Base-by-base conservation (phyloP, 2,888 invertebrate species). In the Netelia fuscicornis region DNA sequence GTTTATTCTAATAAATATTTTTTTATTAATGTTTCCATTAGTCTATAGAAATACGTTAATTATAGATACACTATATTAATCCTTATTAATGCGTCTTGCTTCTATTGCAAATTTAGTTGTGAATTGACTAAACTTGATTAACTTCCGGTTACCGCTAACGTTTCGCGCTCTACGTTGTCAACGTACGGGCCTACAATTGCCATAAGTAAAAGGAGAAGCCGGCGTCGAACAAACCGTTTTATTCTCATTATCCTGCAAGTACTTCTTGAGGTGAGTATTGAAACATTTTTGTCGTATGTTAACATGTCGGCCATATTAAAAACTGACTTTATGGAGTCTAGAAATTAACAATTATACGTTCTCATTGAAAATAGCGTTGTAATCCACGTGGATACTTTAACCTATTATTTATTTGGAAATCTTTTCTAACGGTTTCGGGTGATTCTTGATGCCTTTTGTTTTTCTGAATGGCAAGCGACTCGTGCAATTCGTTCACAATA, bases 121-220 rank as follows among this genome's bases (percentile, higher is more conserved):
- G 23, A 58, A 44, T 30, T n/a, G 67, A 67, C 56, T 30, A 60
- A 17, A 44, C 0, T 10, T 71, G n/a, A 11, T 67, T 8, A n/a
- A 71, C 65, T 80, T 84, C 84, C 84, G 80, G 58, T 84, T 80
- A 71, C 71, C 84, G 80, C 84, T 80, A 75, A 68, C 58, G 52
- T 84, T 80, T 80, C 84, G 80, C 84, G 80, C 80, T 72, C 70
- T 70, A 54, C 79, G 13, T 13, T 77, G 17, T 58, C 42, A 76
- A 65, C 67, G 67, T 77, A 64, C 62, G 48, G 30, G 11, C 52
- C n/a, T 6, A n/a, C 20, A 42, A 20, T 0, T 2, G 17, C 17
- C n/a, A 54, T 13, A 64, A 64, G 64, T 52, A 64, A 58, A 58
- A 72, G 42, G 52, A 71, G 17, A 81, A 81, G 81, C 76, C 81